These are phyloP conservation scores for Hemithea aestivaria DNA, from an alignment of 2,888 invertebrate genomes.

Conservation along the genomic window DNA sequence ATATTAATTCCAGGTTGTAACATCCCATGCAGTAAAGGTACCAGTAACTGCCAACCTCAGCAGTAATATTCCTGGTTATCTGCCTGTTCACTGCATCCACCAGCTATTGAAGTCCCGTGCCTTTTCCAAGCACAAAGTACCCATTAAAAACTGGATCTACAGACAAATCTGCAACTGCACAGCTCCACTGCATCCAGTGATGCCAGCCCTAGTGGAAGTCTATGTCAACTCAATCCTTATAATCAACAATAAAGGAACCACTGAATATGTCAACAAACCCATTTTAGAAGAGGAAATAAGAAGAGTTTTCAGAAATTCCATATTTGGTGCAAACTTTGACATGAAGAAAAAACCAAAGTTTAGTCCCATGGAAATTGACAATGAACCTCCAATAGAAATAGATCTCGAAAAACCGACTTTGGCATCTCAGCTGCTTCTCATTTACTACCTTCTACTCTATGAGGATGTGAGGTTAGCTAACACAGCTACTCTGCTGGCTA, in stretches of 20 bases:
- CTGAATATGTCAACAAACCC: conserved; percentile 93
- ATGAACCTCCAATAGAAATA: conserved; percentile 71
- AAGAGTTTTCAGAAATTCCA: conserved; percentile 88
- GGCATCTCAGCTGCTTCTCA: conserved; percentile 91
- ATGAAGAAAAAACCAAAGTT: conserved; percentile 68
- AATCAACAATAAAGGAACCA: conserved; percentile 80
- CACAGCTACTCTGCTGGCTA: conserved; percentile 82
- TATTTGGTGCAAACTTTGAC: conserved; percentile 86
- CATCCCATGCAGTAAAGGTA: conserved; percentile 96
- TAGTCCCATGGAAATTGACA: conserved; percentile 78
- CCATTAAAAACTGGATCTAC: conserved; percentile 98
- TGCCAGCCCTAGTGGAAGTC: conserved; percentile 95
- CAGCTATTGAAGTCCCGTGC: conserved; percentile 95
- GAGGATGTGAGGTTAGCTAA: conserved; percentile 92
- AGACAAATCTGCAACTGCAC: conserved; percentile 93
- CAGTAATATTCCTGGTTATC: conserved; percentile 92
- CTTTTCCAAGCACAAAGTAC: conserved; percentile 97
- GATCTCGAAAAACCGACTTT: conserved; percentile 82
- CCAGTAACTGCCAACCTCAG: conserved; percentile 94
- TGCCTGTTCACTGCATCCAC: conserved; percentile 98
- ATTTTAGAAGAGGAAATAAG: conserved; percentile 94
- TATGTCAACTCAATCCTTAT: conserved; percentile 95
- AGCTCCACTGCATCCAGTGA: conserved; percentile 94
- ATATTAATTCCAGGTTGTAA: conserved; percentile 83
- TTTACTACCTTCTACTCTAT: conserved; percentile 95